Conservation (phyloP, 2,797 vertebrate species). For the Serranus cabrilla region DNA sequence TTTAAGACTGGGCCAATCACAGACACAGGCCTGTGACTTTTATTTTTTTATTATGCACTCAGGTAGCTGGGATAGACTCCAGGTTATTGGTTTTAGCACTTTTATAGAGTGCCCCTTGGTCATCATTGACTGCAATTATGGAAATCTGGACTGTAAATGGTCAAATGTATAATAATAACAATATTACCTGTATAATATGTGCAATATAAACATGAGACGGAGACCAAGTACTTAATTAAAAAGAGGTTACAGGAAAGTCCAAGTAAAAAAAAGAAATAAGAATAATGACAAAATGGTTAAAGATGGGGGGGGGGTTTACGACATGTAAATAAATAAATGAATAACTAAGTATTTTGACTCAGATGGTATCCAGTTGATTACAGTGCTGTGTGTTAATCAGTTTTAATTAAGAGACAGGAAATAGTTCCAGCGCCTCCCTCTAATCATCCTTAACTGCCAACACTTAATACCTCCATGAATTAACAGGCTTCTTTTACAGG, state of each 20-base stretch:
- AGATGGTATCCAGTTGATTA: conserved; percentile 14
- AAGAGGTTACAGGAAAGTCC: neutral
- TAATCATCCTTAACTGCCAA: conserved; percentile 31
- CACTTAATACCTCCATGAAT: conserved; percentile 33
- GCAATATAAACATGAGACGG: neutral
- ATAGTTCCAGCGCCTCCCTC: conserved; percentile 17
- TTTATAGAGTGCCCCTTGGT: neutral
- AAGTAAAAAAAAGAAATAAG: neutral
- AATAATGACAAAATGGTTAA: neutral
- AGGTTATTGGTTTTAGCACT: conserved; percentile 1
- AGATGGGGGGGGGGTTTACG: neutral
- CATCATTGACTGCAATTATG: neutral
- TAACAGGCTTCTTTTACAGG: conserved; percentile 41
- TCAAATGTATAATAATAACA: neutral
- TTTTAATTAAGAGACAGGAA: conserved; percentile 37
- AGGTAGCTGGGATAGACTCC: neutral
- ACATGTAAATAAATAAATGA: neutral
- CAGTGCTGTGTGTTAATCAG: conserved; percentile 28
- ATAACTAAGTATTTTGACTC: neutral
- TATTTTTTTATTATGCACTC: conserved; percentile 2
- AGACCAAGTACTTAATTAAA: neutral
- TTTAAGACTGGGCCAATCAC: conserved; percentile 17
- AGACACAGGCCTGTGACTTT: conserved; percentile 9
- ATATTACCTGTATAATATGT: neutral
- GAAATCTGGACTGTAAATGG: neutral